Conservation (phyloP, 2,113 vertebrate genomes). For the Indicator indicator region DNA sequence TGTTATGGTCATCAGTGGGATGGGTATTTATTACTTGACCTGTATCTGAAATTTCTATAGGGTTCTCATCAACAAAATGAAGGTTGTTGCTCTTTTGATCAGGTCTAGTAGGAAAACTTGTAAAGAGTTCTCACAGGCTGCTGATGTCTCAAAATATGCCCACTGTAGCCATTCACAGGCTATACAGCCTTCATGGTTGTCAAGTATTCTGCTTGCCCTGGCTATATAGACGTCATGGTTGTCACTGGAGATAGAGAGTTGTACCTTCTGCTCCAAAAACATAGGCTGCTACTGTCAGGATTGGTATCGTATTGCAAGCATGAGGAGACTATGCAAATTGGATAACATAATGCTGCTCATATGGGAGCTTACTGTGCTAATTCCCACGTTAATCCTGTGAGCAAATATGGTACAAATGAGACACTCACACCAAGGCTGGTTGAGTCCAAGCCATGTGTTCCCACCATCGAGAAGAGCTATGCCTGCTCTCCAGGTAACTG, state of each 20-base stretch:
- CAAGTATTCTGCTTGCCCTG: conserved; percentile 57
- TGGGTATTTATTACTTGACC: conserved; percentile 45
- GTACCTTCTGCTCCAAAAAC: conserved; percentile 42
- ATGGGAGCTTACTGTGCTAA: conserved; percentile 28
- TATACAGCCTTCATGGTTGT: conserved; percentile 71
- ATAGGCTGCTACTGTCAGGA: conserved; percentile 29
- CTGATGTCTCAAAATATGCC: conserved; percentile 59
- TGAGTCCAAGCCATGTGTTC: neutral
- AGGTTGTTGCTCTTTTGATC: conserved; percentile 61
- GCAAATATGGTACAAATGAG: neutral
- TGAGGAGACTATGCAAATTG: conserved; percentile 51
- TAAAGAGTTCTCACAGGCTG: conserved; percentile 57
- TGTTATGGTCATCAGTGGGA: conserved; percentile 57
- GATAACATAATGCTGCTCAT: conserved; percentile 33
- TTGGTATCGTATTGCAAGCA: neutral
- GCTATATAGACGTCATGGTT: conserved; percentile 68
- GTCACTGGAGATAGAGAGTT: conserved; percentile 65
- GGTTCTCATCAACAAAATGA: conserved; percentile 26
- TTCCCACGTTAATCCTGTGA: conserved; percentile 37
- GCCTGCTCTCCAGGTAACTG: neutral
- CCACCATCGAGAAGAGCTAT: neutral
- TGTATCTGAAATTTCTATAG: conserved; percentile 40
- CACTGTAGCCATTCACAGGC: conserved; percentile 66
- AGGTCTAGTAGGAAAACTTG: conserved; percentile 22
- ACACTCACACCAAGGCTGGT: neutral